Evolutionary conservation across 2,113 vertebrate genomes (phyloP), one percentile per base, ranked within the genome.

Genomic region (Desmodus rotundus): DNA sequence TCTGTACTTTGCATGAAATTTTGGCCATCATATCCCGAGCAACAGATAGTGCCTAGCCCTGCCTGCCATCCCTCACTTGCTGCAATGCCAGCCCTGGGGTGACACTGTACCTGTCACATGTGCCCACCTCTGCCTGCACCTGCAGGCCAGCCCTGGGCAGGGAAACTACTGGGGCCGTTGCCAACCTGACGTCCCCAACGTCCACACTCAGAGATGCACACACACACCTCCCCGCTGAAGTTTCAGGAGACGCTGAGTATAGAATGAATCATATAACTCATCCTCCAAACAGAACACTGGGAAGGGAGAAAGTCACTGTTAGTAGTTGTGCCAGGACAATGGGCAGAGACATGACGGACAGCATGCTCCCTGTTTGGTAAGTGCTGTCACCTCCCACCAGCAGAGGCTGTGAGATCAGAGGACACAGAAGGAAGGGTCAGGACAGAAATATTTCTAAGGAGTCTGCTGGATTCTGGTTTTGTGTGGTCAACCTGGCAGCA

Each of bases 261-360:
- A 31, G 1, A 22, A 54, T 4, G 20, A 65, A 24, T 16, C 28
- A 1, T 14, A 12, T 20, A n/a, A 17, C 7, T 45, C 26, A 22
- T 65, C 28, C 8, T 73, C 63, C 73, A 14, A 58, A 45, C 14
- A 5, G 15, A 12, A 22, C 52, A 22, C n/a, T 63, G 9, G 4
- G 26, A 12, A 61, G 3, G 58, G 58, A 28, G 24, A 24, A 22
- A 7, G n/a, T 9, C 17, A 12, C 2, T 1, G 0, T 70, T 28
- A 31, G 33, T 12, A 31, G 50, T 22, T 26, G 1, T 12, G 45
- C 19, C 63, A 54, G 80, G 43, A 43, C 20, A 20, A 7, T 0
- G 0, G 67, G 50, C 1, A 5, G n/a, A 38, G 20, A 4, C 5
- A 26, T 31, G 43, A 26, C 14, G 2, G 1, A 5, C 24, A 0